A percentile compares a stretch with the other conserved stretches of the same genome.
Conservation (phyloP, 2,113 vertebrate genomes). For the Bos taurus region DNA sequence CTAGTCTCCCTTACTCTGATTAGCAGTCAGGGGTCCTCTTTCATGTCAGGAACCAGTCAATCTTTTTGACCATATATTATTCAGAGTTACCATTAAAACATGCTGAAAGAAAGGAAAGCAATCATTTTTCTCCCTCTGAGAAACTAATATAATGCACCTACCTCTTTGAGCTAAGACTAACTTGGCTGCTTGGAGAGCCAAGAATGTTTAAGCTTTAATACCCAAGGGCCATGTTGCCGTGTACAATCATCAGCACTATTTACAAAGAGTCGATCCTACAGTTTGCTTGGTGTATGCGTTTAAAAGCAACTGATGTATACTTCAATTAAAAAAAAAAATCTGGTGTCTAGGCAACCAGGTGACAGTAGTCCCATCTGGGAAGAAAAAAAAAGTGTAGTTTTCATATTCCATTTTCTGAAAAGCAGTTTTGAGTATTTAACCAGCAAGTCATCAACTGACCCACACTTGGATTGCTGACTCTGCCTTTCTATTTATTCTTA, state of each 20-base stretch:
- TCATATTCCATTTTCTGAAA: slow-evolving; percentile 5
- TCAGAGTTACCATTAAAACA: not conserved
- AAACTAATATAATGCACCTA: not conserved
- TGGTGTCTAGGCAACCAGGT: not conserved
- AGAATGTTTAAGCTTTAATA: slow-evolving; percentile 28
- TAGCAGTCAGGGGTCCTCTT: not conserved
- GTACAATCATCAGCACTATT: not conserved
- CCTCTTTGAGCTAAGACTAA: not conserved
- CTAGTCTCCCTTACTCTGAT: not conserved
- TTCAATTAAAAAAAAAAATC: not conserved
- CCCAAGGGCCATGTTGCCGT: not conserved
- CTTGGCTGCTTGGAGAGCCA: not conserved
- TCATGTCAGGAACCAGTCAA: not conserved
- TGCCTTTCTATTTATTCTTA: not conserved
- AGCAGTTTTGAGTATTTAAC: slow-evolving; percentile 26
- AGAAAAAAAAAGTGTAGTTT: not conserved
- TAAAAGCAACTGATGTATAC: not conserved
- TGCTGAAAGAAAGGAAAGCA: not conserved
- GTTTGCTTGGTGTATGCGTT: not conserved
- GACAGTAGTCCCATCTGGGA: not conserved
- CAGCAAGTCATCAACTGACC: not conserved
- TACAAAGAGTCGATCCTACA: not conserved
- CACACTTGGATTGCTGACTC: not conserved
- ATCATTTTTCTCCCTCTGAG: not conserved
- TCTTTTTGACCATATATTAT: not conserved